phyloP scores from a whole-genome alignment of 2,797 vertebrate species.

The Acipenser oxyrinchus region DNA sequence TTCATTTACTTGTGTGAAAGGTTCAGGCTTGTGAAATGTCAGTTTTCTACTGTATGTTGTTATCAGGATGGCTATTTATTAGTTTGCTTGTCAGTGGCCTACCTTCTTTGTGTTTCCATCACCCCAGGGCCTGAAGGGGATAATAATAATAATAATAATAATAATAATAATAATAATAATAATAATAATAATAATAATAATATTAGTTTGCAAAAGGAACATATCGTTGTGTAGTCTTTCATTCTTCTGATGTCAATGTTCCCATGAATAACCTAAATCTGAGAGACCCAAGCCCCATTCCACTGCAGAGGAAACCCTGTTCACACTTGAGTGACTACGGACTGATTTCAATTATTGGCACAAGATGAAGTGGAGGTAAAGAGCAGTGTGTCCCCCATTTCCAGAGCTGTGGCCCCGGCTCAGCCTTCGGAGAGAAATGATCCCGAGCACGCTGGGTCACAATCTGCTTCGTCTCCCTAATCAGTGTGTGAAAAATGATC shows the following conservation, averaged over 20 bases:
- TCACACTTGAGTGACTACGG: constrained; percentile 96
- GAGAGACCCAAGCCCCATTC: constrained; percentile 64
- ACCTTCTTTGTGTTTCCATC: too few relatives aligned
- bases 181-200: not conserved
- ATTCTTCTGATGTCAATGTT: not conserved
- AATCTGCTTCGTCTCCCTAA: constrained; percentile 68
- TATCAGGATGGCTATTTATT: too few relatives aligned
- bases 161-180: not conserved
- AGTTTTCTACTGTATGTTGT: too few relatives aligned
- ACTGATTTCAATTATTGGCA: constrained; percentile 98
- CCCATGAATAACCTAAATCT: not conserved
- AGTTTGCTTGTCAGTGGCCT: too few relatives aligned
- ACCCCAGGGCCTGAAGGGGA: too few relatives aligned
- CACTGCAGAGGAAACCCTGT: constrained; percentile 82
- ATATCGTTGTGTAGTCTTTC: not conserved
- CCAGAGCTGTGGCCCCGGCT: constrained; percentile 65
- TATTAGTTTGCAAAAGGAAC: too few relatives aligned
- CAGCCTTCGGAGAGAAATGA: constrained; percentile 50
- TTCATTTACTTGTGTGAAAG: too few relatives aligned
- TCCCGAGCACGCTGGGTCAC: constrained; percentile 66
- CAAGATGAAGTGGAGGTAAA: constrained; percentile 91
- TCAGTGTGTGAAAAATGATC: constrained; percentile 77
- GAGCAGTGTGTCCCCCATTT: constrained; percentile 81
- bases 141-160: not conserved
- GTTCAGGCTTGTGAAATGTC: too few relatives aligned